A percentile compares a stretch with the other conserved stretches of the same genome.
Evolutionary conservation across 1,140 invertebrate genomes (phyloP).

Genomic region (Ceratosolen fusciceps): DNA sequence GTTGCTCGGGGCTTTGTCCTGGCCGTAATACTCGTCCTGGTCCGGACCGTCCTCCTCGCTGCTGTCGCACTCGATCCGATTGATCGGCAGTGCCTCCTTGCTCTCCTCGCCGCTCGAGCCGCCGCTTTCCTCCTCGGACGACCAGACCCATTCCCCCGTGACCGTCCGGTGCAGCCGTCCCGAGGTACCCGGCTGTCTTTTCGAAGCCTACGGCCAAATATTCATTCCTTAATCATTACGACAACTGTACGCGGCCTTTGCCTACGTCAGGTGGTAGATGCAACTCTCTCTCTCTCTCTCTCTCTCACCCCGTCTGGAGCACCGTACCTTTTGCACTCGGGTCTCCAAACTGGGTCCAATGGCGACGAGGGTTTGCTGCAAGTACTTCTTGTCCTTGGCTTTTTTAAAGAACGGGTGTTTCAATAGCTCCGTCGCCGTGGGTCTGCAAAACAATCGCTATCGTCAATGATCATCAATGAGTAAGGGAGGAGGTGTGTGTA

Average conservation of each 20-base stretch:
- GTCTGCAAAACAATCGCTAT: conserved; percentile 75
- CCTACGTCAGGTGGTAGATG: too few species aligned
- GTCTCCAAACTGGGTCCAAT: conserved; percentile 90
- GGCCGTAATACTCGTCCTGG: conserved; percentile 62
- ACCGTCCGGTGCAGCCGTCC: conserved; percentile 93
- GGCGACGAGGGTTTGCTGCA: conserved; percentile 91
- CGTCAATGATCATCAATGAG: too few species aligned
- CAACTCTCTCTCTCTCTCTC: too few species aligned
- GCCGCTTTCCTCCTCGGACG: conserved; percentile 84
- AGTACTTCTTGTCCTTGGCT: conserved; percentile 96
- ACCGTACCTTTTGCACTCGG: conserved; percentile 85
- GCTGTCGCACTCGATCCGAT: conserved; percentile 67
- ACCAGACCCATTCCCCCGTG: conserved; percentile 99
- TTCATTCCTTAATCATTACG: too few species aligned
- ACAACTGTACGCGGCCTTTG: too few species aligned
- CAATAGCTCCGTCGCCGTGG: conserved; percentile 96
- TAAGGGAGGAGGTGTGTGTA: too few species aligned
- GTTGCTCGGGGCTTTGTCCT: conserved; percentile 59
- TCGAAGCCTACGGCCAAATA: conserved; percentile 74
- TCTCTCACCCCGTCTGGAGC: too few species aligned
- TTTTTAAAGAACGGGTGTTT: conserved; percentile 99
- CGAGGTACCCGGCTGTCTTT: conserved; percentile 89
- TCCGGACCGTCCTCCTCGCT: conserved; percentile 67
- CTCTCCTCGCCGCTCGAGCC: conserved; percentile 73
- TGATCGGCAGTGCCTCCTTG: conserved; percentile 67